phyloP scores from a whole-genome alignment of 2,797 vertebrate species.

The Urophycis tenuis region DNA sequence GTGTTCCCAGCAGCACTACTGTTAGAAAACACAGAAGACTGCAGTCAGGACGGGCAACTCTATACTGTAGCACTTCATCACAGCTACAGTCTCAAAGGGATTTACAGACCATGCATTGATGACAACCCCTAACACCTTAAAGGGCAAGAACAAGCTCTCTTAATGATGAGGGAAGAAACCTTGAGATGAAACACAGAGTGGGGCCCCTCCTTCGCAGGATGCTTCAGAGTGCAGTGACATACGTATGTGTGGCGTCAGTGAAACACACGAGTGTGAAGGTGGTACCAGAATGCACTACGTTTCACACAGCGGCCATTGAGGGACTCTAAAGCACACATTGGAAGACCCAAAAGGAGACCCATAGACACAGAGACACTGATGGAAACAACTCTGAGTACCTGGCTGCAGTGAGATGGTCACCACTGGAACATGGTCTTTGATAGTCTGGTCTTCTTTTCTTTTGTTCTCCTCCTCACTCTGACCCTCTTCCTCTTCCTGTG shows the following conservation, averaged over 20 bases:
- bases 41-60: too few relatives aligned
- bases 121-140: not conserved
- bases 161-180: too few relatives aligned
- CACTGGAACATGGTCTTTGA: slow-evolving; percentile 60
- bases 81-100: not conserved
- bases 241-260: not conserved
- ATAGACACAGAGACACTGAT: not conserved
- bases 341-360: not conserved
- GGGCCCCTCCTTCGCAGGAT: not conserved
- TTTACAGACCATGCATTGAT: not conserved
- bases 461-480: slow-evolving; percentile 40
- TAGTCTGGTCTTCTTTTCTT: slow-evolving; percentile 37
- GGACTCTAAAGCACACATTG: not conserved
- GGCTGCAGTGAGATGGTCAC: slow-evolving; percentile 66
- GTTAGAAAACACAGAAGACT: slow-evolving; percentile 27
- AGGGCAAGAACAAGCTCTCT: too few relatives aligned
- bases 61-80: not conserved
- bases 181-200: too few relatives aligned
- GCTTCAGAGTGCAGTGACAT: not conserved
- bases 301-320: not conserved
- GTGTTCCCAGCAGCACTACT: slow-evolving; percentile 67
- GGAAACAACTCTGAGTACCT: slow-evolving; percentile 50
- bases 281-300: not conserved
- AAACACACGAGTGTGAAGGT: not conserved
- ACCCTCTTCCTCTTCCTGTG: slow-evolving; percentile 27